Evolutionary conservation across 2,113 vertebrate genomes (phyloP).

Genomic region (Nothocercus nigrocapillus): DNA sequence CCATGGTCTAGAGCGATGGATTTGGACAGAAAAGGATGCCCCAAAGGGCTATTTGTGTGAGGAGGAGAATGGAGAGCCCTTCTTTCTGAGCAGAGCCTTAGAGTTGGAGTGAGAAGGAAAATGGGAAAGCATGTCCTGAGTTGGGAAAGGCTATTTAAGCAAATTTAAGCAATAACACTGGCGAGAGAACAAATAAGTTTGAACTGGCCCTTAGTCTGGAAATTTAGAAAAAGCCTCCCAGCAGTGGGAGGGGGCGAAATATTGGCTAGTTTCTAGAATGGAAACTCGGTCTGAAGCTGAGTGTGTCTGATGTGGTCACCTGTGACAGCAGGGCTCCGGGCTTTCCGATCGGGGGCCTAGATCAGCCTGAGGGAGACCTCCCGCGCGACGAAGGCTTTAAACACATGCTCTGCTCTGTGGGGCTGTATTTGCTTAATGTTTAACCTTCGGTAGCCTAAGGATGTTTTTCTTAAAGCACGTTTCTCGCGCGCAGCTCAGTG

Average conservation of each 20-base stretch:
- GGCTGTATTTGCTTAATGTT: slow-evolving; percentile 37
- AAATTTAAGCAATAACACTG: neutral
- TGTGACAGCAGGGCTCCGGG: neutral
- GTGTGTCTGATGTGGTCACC: slow-evolving; percentile 46
- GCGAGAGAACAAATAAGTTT: neutral
- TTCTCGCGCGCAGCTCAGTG: neutral
- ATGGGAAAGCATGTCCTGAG: neutral
- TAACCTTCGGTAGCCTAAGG: slow-evolving; percentile 35
- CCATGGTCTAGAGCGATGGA: neutral
- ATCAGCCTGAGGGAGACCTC: slow-evolving; percentile 4
- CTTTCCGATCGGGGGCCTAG: neutral
- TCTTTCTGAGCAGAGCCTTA: neutral
- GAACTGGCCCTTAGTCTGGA: slow-evolving; percentile 32
- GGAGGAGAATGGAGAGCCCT: neutral
- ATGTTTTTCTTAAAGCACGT: slow-evolving; percentile 9
- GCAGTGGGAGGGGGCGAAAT: neutral
- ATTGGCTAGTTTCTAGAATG: slow-evolving; percentile 1
- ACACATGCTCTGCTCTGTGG: neutral
- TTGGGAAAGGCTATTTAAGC: slow-evolving; percentile 15
- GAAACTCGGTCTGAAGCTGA: neutral
- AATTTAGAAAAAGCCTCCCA: slow-evolving; percentile 17
- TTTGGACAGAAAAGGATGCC: neutral
- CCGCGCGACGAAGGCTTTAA: slow-evolving; percentile 3
- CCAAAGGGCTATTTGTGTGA: neutral
- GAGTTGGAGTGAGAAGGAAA: neutral